These are phyloP conservation scores for Calvadosia cruxmelitensis DNA, from an alignment of 30 jellyfish, hydroid and myxozoan genomes.

Conservation along the genomic window DNA sequence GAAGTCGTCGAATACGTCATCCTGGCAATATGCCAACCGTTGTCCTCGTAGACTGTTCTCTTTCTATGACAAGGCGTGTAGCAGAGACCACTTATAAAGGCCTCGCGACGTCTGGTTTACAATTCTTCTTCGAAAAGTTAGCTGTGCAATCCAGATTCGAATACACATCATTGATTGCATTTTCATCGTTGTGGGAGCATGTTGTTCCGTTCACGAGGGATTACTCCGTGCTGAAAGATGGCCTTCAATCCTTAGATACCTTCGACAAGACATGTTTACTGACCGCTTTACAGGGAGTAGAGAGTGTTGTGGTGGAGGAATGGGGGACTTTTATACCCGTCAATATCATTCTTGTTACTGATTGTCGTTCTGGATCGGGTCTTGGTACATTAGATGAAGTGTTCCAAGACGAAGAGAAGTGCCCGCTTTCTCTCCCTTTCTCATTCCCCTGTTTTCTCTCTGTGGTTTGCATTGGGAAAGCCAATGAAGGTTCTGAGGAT, in stretches of 20 bases:
- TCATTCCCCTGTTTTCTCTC: constrained; percentile 64
- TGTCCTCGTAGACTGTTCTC: constrained; percentile 70
- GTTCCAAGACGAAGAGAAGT: not conserved
- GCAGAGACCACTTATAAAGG: constrained; percentile 30
- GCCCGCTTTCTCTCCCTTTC: constrained; percentile 68
- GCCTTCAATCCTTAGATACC: constrained; percentile 33
- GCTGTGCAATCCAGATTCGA: constrained; percentile 55
- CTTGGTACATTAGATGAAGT: constrained; percentile 60
- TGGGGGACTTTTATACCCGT: constrained; percentile 78
- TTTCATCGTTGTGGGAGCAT: constrained; percentile 86
- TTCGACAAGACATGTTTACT: constrained; percentile 75
- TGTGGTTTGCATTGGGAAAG: constrained; percentile 34
- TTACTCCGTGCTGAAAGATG: constrained; percentile 38
- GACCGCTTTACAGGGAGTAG: constrained; percentile 79
- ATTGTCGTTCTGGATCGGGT: constrained; percentile 68
- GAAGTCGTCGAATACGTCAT: no score
- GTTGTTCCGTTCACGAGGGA: constrained; percentile 89
- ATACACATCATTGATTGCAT: constrained; percentile 56
- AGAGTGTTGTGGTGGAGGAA: constrained; percentile 73
- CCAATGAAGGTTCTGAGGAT: constrained; percentile 21
- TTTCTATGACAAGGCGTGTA: constrained; percentile 70
- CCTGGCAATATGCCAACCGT: constrained; percentile 95
- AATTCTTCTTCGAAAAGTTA: constrained; percentile 43
- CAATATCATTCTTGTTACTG: constrained; percentile 67
- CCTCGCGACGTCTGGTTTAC: constrained; percentile 47